Evolutionary conservation across 2,113 vertebrate genomes (phyloP), one percentile per base, ranked within the genome.

Genomic region (human): DNA sequence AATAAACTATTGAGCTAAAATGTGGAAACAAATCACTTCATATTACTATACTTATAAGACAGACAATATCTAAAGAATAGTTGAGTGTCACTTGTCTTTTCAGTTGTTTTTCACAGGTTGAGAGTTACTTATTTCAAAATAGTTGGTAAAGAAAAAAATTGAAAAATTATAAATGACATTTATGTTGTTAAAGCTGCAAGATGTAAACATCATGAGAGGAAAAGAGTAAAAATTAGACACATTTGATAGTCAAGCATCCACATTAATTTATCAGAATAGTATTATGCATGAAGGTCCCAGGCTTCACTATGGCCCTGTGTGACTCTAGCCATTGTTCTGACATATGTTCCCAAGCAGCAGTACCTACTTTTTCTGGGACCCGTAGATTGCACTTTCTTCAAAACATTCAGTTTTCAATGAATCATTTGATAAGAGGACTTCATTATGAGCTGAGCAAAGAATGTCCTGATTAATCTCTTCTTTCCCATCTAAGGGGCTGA

Each of bases 401-500:
- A 93, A 97, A 93, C 57, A 96, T 93, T 97, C 59, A 84, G 64
- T 95, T 97, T 27, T 95, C 66, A 48, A 45, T 98, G 96, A 97
- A 92, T 97, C 83, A 96, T 85, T 92, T 83, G 38, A 87, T 94
- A 97, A 86, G 35, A 94, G 55, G 59, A 76, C 93, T 97, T 97
- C 96, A 80, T 94, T 97, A 82, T 88, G 94, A 97, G 38, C 90
- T 92, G 96, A 96, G 55, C 78, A 95, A 96, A 94, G 82, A 97
- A 97, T 90, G 87, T 97, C 96, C 96, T 98, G 97, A 97, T 98
- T 93, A 98, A 86, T 92, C 48, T 95, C 82, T 98, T 93, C 92
- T 92, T 98, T 96, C 97, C 90, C 75, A 94, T 93, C 61, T 38
- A 93, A 92, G 97, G 95, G 43, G 10, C 3, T 97, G 97, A 97